Evolutionary conservation across 2,888 invertebrate species (phyloP).

Genomic region (Lordiphosa fenestrarum): DNA sequence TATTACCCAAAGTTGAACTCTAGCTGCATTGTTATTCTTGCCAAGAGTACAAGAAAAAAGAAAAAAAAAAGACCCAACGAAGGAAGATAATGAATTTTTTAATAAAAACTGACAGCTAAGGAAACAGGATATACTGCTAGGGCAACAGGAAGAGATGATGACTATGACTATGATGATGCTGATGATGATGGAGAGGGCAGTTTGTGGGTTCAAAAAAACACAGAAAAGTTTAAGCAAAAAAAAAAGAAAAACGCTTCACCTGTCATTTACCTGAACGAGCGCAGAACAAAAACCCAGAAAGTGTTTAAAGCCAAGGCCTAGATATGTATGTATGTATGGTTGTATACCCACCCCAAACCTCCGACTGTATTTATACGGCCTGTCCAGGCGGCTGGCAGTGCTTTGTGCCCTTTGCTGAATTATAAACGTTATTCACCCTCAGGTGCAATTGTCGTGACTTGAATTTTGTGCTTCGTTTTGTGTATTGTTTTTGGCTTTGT

Average conservation of each 20-base stretch:
- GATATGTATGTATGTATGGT: too few relatives aligned
- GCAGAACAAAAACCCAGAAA: neutral
- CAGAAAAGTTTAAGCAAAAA: neutral
- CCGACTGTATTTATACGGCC: constrained; percentile 15
- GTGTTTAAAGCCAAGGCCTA: neutral
- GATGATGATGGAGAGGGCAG: neutral
- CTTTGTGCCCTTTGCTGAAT: constrained; percentile 44
- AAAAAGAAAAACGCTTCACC: constrained; percentile 42
- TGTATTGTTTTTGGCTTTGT: constrained; percentile 17
- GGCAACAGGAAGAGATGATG: constrained; percentile 28
- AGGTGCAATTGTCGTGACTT: constrained; percentile 55
- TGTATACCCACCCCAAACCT: neutral
- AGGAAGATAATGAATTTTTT: constrained; percentile 54
- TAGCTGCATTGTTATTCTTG: too few relatives aligned
- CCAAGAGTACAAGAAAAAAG: too few relatives aligned
- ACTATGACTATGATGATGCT: constrained; percentile 24
- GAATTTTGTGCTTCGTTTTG: constrained; percentile 36
- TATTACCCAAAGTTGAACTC: too few relatives aligned
- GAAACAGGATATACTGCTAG: constrained; percentile 42
- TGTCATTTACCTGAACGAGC: constrained; percentile 47
- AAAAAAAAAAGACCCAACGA: too few relatives aligned
- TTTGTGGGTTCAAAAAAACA: too few relatives aligned
- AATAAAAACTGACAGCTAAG: constrained; percentile 53
- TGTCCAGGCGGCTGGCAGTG: constrained; percentile 15
- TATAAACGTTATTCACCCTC: constrained; percentile 44